Percentiles rank a stretch among this genome's conserved stretches.
Evolutionary conservation across 2,797 vertebrate species (phyloP).

Genomic region (Paratrypauchen microcephalus): DNA sequence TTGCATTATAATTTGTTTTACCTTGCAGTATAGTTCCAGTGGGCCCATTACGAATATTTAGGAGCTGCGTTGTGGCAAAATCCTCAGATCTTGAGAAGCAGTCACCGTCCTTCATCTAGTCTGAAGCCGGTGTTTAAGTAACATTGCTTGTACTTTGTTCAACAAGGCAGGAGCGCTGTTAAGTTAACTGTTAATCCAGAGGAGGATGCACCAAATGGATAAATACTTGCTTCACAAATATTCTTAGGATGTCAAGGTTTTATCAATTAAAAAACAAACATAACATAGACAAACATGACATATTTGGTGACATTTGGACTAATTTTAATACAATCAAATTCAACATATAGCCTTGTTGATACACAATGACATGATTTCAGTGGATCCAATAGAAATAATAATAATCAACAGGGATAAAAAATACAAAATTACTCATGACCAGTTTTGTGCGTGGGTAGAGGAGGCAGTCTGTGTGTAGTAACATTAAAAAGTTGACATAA

Average conservation of each 20-base stretch:
- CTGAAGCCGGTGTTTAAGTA: constrained; percentile 17
- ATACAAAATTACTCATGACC: constrained; percentile 42
- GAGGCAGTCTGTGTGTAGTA: constrained; percentile 59
- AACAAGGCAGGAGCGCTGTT: constrained; percentile 39
- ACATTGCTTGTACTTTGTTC: constrained; percentile 76
- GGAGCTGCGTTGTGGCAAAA: background rate
- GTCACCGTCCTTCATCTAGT: constrained; percentile 18
- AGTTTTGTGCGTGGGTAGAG: constrained; percentile 45
- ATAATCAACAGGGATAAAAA: constrained; percentile 46
- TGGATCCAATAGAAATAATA: constrained; percentile 13
- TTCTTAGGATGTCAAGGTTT: background rate
- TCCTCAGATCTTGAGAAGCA: constrained; percentile 10
- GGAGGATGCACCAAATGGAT: constrained; percentile 35
- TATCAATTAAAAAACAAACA: background rate
- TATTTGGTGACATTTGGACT: constrained; percentile 52
- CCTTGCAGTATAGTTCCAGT: constrained; percentile 79
- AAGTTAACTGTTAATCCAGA: constrained; percentile 80
- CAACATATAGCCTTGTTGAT: constrained; percentile 62
- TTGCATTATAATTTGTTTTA: constrained; percentile 37
- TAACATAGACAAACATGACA: too few species aligned
- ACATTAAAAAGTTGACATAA: constrained; percentile 34
- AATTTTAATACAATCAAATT: constrained; percentile 76
- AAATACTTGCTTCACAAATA: constrained; percentile 1
- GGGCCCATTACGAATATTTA: constrained; percentile 63
- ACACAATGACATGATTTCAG: constrained; percentile 45